These are phyloP conservation scores for Coelopa pilipes DNA, from an alignment of 2,888 invertebrate species.

Conservation along the genomic window DNA sequence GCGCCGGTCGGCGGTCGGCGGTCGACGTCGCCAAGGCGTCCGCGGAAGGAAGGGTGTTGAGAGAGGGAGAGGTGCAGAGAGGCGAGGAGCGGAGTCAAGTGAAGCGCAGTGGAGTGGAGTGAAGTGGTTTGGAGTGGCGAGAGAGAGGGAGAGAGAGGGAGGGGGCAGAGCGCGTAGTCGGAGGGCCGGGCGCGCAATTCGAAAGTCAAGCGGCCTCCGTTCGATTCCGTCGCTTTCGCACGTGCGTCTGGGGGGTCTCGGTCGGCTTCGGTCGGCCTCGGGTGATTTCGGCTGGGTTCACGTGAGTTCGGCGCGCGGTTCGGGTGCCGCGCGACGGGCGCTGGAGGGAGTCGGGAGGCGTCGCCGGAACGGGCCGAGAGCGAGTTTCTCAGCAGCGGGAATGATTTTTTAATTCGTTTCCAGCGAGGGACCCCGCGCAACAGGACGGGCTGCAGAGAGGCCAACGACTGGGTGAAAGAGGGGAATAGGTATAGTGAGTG, in stretches of 20 bases:
- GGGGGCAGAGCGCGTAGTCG: no score
- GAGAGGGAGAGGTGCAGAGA: slow-evolving; percentile 38
- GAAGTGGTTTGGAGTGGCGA: no score
- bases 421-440: no score
- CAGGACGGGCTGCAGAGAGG: no score
- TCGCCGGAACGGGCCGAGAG: not conserved
- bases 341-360: not conserved
- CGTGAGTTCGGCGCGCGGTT: no score
- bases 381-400: slow-evolving; percentile 59
- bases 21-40: slow-evolving; percentile 46
- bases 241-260: slow-evolving; percentile 58
- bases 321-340: not conserved
- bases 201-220: slow-evolving; percentile 47
- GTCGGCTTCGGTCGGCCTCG: not conserved
- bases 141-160: no score
- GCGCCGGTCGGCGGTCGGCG: slow-evolving; percentile 15
- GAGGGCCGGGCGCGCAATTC: slow-evolving; percentile 49
- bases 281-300: no score
- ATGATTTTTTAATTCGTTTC: slow-evolving; percentile 38
- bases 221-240: slow-evolving; percentile 49
- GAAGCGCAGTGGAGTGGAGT: no score
- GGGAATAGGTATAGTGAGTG: slow-evolving; percentile 26
- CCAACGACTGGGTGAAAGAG: no score
- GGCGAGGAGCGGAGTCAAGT: no score
- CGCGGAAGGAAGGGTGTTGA: slow-evolving; percentile 42